Evolutionary conservation across 2,888 invertebrate genomes (phyloP).

Genomic region (Taphrorychus bicolor): DNA sequence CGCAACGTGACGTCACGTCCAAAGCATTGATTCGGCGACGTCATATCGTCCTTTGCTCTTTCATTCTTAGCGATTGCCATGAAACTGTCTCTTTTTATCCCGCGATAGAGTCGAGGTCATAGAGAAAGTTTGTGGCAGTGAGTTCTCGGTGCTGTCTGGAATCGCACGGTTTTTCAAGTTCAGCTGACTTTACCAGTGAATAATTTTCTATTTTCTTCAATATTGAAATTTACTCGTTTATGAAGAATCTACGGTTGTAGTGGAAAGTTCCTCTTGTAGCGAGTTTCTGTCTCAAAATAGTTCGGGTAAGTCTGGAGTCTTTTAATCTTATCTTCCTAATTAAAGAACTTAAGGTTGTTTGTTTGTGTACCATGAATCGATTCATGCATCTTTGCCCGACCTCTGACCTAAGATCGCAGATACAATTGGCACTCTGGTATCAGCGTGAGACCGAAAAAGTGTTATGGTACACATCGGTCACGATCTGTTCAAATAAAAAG

Average conservation of each 20-base stretch:
- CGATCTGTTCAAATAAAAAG: conserved; percentile 19
- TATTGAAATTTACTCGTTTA: too few species aligned
- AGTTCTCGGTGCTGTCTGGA: conserved; percentile 21
- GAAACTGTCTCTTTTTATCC: conserved; percentile 20
- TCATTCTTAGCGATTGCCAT: neutral
- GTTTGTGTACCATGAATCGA: too few species aligned
- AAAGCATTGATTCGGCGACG: conserved; percentile 39
- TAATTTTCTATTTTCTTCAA: too few species aligned
- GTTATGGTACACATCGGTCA: conserved; percentile 22
- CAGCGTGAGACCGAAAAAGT: conserved; percentile 31
- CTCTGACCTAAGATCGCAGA: conserved; percentile 32
- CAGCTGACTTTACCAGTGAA: conserved; percentile 12
- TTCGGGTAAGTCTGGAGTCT: too few species aligned
- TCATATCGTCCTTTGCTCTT: conserved; percentile 12
- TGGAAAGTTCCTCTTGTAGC: too few species aligned
- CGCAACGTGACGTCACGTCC: conserved; percentile 41
- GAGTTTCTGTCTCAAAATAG: too few species aligned
- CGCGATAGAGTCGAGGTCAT: conserved; percentile 41
- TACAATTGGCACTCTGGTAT: conserved; percentile 35
- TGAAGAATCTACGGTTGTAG: too few species aligned
- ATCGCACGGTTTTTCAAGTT: conserved; percentile 28
- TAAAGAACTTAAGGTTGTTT: neutral
- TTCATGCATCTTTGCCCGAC: too few species aligned
- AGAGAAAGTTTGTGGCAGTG: conserved; percentile 42
- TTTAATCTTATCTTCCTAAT: too few species aligned